Conservation (phyloP, 2,888 invertebrate species). For the Drosophila antonietae region DNA sequence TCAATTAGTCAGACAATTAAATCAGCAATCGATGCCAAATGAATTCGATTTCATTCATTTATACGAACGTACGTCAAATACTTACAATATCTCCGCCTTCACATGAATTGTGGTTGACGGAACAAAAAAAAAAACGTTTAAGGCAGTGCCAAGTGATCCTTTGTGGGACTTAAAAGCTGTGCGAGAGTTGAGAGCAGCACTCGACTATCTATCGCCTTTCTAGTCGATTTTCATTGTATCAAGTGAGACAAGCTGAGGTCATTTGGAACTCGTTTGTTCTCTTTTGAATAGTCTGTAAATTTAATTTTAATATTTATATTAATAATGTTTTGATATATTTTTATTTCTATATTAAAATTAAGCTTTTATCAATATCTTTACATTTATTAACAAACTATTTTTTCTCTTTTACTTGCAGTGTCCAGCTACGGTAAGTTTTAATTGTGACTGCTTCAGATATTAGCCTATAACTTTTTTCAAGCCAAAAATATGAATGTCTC, state of each 20-base stretch:
- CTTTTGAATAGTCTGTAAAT: no score
- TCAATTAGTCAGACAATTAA: constrained; percentile 85
- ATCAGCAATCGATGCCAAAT: constrained; percentile 80
- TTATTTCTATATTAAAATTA: not conserved
- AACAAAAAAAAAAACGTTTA: constrained; percentile 1
- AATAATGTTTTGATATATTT: not conserved
- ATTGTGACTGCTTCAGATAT: not conserved
- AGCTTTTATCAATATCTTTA: not conserved
- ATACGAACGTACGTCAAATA: constrained; percentile 47
- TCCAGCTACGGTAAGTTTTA: constrained; percentile 83
- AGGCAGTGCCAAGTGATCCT: not conserved
- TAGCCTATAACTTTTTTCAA: not conserved
- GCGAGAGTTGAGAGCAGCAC: not conserved
- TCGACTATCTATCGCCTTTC: not conserved
- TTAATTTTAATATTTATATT: no score
- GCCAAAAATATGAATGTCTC: no score
- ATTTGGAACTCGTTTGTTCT: no score
- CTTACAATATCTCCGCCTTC: constrained; percentile 26
- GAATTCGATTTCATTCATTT: constrained; percentile 62
- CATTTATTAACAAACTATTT: not conserved
- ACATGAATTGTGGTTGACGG: constrained; percentile 7
- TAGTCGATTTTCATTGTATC: not conserved
- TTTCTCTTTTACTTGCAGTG: constrained; percentile 79
- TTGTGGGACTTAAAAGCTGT: not conserved
- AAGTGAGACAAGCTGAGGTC: no score